Base-by-base conservation (phyloP, 2,888 invertebrate genomes). In the Drosophila picticornis region DNA sequence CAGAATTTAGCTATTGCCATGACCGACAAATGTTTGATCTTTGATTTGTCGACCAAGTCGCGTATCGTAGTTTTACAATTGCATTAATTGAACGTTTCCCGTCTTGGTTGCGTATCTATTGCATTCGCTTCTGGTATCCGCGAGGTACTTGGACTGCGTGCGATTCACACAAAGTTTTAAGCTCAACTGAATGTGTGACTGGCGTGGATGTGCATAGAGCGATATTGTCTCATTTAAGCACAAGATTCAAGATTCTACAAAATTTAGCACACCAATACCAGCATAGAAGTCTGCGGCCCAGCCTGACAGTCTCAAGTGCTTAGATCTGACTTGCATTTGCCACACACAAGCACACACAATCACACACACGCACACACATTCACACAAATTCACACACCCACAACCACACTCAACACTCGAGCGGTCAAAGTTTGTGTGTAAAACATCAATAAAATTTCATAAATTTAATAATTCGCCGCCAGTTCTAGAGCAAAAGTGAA, bases 401-500 rank as follows among this genome's bases (percentile, higher is more conserved):
- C 66, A 32, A n/a, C 13, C 34, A 68, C 46, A 46, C 46, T 48
- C 70, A 34, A 65, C 77, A 61, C 81, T 75, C 72, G 71, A 81
- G 86, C 86, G 80, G 75, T 77, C 84, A 86, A 81, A 86, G 87
- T 82, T 85, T 80, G 79, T 84, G 82, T 88, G 88, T 86, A 78
- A 79, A 77, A 86, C 80, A 84, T 88, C 87, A 88, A 88, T 89
- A 89, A 75, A 88, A 84, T 79, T 86, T 84, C 80, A 87, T 84
- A 89, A 88, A 88, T 89, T 89, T 87, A 80, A 89, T 87, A 78
- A 88, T 84, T 86, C 77, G 65, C 65, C 75, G 81, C 68, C 77
- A 67, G 72, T 56, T 82, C 75, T 75, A 66, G 72, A 79, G 81
- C 63, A 85, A 85, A 88, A 88, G 83, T 85, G 86, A 85, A 88